Evolutionary conservation across 1,140 invertebrate species (phyloP).

Genomic region (Tenebrio molitor): DNA sequence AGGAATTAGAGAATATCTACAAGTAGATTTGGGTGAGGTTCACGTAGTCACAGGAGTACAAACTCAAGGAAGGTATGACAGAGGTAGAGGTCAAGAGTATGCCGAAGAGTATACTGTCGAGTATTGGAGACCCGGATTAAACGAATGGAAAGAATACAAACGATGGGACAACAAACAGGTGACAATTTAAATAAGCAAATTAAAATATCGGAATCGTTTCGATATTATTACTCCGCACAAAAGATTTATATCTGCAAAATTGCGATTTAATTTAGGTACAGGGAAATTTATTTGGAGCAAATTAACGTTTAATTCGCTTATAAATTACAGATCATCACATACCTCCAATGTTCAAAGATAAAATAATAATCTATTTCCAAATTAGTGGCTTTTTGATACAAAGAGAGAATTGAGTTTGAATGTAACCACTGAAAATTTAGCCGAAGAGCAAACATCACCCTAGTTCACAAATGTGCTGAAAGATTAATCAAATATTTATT

Average conservation of each 20-base stretch:
- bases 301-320: too few species aligned
- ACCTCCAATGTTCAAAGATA: too few species aligned
- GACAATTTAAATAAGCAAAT: slow-evolving; percentile 43
- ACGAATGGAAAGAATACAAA: slow-evolving; percentile 76
- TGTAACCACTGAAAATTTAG: background rate
- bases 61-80: slow-evolving; percentile 85
- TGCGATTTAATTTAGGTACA: background rate
- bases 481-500: background rate
- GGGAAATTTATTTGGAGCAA: background rate
- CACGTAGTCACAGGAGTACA: slow-evolving; percentile 81
- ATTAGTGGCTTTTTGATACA: background rate
- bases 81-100: slow-evolving; percentile 84
- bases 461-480: background rate
- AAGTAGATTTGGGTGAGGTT: slow-evolving; percentile 78
- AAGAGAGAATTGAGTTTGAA: background rate
- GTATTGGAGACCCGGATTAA: slow-evolving; percentile 77
- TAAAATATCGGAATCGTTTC: background rate
- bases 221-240: background rate
- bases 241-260: background rate
- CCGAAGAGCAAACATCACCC: background rate
- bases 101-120: slow-evolving; percentile 82
- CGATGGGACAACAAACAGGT: slow-evolving; percentile 76
- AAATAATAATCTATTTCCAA: too few species aligned
- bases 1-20: slow-evolving; percentile 80
- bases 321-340: too few species aligned